Conservation (phyloP, 2,113 vertebrate genomes). For the Triplophysa tibetana region DNA sequence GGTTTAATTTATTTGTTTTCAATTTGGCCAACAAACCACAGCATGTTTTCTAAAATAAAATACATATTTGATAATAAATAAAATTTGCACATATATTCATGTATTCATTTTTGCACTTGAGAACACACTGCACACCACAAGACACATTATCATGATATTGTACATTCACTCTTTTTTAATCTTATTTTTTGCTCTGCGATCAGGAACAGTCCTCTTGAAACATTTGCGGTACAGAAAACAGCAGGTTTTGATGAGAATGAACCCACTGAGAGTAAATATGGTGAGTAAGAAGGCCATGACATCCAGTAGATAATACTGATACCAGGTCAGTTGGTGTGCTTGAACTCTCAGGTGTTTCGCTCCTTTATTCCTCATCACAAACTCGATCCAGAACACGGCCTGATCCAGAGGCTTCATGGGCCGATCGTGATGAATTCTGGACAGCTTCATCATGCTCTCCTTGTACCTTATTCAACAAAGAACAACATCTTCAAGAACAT, state of each 20-base stretch:
- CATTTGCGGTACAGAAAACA: constrained; percentile 66
- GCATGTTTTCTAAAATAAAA: no score
- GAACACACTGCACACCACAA: no score
- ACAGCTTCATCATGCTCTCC: constrained; percentile 76
- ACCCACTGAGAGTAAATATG: constrained; percentile 53
- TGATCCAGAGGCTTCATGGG: constrained; percentile 78
- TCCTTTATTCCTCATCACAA: constrained; percentile 83
- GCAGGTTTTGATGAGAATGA: constrained; percentile 70
- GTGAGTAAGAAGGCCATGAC: constrained; percentile 74
- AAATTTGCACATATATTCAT: no score
- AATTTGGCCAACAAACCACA: no score
- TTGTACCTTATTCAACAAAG: constrained; percentile 70
- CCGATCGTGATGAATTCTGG: constrained; percentile 80
- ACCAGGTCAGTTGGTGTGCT: constrained; percentile 78
- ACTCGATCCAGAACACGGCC: constrained; percentile 85
- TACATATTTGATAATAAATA: no score
- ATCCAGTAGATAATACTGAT: constrained; percentile 81
- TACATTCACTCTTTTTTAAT: constrained; percentile 36
- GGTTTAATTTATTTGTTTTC: no score
- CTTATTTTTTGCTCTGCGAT: constrained; percentile 17
- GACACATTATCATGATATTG: no score
- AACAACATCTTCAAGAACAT: no score
- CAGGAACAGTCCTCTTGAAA: constrained; percentile 20
- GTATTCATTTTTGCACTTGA: background rate
- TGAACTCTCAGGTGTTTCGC: constrained; percentile 80